phyloP scores from a whole-genome alignment of 2,113 vertebrate genomes.

The Percina caprodes region DNA sequence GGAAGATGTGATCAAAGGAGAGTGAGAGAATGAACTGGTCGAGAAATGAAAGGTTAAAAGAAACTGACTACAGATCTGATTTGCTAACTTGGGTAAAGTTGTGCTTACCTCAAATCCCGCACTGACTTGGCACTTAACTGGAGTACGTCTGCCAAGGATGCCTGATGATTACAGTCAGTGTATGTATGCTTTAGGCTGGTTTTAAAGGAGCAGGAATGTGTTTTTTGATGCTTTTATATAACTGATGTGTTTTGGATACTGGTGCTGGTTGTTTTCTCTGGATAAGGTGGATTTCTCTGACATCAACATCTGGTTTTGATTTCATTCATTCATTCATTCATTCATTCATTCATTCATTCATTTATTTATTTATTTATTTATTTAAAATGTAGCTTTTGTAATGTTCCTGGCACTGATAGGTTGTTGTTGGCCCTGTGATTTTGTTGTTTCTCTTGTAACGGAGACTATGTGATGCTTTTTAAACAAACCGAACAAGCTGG shows the following conservation, averaged over 20 bases:
- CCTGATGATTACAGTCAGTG: not conserved
- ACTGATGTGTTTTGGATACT: not conserved
- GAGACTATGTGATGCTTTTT: not conserved
- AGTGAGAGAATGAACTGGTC: not conserved
- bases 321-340: too few species aligned
- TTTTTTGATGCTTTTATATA: not conserved
- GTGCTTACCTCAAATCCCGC: not conserved
- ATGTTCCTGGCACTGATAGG: not conserved
- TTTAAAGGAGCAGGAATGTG: not conserved
- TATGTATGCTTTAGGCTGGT: not conserved
- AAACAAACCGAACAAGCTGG: not conserved
- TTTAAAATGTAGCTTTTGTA: conserved; percentile 27
- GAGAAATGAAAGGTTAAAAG: conserved; percentile 35
- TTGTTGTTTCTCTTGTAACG: not conserved
- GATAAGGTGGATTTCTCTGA: not conserved
- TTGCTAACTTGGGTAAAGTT: not conserved
- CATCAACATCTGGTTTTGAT: conserved; percentile 25
- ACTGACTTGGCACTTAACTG: not conserved
- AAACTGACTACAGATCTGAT: not conserved
- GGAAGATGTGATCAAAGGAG: conserved; percentile 46
- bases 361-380: too few species aligned
- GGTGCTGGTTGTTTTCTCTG: not conserved
- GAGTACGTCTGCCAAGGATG: conserved; percentile 1
- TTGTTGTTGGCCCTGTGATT: not conserved
- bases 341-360: too few species aligned